Evolutionary conservation across 2,888 invertebrate genomes (phyloP).

Genomic region (Neoaliturus tenellus): DNA sequence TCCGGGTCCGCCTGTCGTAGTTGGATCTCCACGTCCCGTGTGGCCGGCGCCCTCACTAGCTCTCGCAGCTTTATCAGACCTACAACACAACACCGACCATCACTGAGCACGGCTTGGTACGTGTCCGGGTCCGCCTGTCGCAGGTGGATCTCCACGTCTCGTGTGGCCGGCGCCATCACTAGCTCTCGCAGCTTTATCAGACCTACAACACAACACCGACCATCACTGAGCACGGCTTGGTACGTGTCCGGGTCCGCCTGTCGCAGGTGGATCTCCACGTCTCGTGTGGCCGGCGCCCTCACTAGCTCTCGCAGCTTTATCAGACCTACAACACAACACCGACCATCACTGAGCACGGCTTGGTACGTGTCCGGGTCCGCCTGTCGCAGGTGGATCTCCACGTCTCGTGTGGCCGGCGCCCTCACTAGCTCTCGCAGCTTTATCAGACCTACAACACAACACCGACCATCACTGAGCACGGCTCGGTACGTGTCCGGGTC

Average conservation of each 20-base stretch:
- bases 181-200: conserved; percentile 83
- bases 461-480: conserved; percentile 77
- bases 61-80: conserved; percentile 84
- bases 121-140: conserved; percentile 81
- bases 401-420: conserved; percentile 76
- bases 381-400: conserved; percentile 83
- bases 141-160: conserved; percentile 81
- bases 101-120: conserved; percentile 81
- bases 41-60: conserved; percentile 80
- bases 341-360: conserved; percentile 74
- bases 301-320: conserved; percentile 84
- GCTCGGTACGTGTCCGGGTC: conserved; percentile 80
- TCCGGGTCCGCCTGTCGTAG: conserved; percentile 81
- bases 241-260: conserved; percentile 81
- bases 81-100: conserved; percentile 74
- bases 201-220: conserved; percentile 75
- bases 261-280: conserved; percentile 82
- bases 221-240: conserved; percentile 80
- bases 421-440: conserved; percentile 83
- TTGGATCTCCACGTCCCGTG: conserved; percentile 79
- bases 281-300: conserved; percentile 77
- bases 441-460: conserved; percentile 72
- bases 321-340: conserved; percentile 74
- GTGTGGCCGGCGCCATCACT: conserved; percentile 78
- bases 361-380: conserved; percentile 80